Conservation (phyloP, 2,888 invertebrate species). For the Germaria angustata region DNA sequence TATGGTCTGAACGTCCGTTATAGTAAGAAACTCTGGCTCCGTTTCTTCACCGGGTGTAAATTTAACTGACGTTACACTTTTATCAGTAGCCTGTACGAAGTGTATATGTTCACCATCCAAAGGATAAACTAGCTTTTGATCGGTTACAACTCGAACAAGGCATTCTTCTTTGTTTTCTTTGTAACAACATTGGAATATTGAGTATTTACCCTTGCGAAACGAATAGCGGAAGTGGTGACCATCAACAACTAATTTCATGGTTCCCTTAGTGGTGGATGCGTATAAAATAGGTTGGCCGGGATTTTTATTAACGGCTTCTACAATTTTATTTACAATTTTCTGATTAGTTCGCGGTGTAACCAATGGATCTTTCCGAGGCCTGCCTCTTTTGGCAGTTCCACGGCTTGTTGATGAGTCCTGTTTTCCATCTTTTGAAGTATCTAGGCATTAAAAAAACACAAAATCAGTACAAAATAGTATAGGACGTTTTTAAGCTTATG, state of each 20-base stretch:
- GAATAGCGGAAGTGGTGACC: slow-evolving; percentile 78
- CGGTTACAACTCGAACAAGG: slow-evolving; percentile 75
- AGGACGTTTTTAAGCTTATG: neutral
- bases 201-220: slow-evolving; percentile 76
- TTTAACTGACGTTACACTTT: slow-evolving; percentile 76
- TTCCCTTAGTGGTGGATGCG: slow-evolving; percentile 78
- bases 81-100: slow-evolving; percentile 77
- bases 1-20: slow-evolving; percentile 48
- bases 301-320: slow-evolving; percentile 70
- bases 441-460: slow-evolving; percentile 6
- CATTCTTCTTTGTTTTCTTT: slow-evolving; percentile 77
- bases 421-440: neutral
- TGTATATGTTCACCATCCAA: slow-evolving; percentile 77
- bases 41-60: slow-evolving; percentile 72
- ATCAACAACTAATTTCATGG: slow-evolving; percentile 77
- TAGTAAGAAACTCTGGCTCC: slow-evolving; percentile 28
- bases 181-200: slow-evolving; percentile 78
- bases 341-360: slow-evolving; percentile 5
- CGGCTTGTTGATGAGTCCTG: neutral
- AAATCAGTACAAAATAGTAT: neutral
- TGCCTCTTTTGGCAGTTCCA: slow-evolving; percentile 49
- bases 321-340: slow-evolving; percentile 72
- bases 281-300: slow-evolving; percentile 72
- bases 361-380: slow-evolving; percentile 68
- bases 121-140: slow-evolving; percentile 76